Conservation (phyloP, 2,113 vertebrate species). For the Probosciger aterrimus region DNA sequence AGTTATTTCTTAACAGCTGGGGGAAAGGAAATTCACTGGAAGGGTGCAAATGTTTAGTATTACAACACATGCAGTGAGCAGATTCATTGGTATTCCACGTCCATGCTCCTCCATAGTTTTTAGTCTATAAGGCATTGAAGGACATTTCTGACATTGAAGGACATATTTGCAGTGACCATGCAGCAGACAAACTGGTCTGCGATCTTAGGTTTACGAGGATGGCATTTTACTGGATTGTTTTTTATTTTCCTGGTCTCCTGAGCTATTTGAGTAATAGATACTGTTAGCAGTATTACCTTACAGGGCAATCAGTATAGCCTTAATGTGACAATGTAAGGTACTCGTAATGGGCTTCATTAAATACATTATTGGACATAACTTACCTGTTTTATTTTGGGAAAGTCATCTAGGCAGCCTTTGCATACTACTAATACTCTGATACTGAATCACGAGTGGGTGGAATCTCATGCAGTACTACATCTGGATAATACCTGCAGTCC, state of each 20-base stretch:
- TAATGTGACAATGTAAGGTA: background rate
- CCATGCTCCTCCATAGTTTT: background rate
- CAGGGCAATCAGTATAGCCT: background rate
- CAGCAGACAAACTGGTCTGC: background rate
- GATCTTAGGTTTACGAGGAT: background rate
- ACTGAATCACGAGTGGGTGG: background rate
- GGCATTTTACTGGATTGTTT: background rate
- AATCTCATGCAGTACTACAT: background rate
- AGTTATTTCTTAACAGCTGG: background rate
- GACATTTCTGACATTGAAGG: background rate
- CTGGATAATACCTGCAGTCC: background rate
- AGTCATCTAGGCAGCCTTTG: background rate
- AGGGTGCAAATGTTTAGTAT: background rate
- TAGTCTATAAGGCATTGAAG: background rate
- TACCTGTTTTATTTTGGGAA: background rate
- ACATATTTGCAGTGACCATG: background rate
- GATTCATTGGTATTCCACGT: background rate
- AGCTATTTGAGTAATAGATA: background rate
- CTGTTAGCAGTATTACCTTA: background rate
- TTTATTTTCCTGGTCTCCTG: background rate
- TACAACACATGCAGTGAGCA: background rate
- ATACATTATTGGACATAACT: background rate
- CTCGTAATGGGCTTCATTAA: background rate
- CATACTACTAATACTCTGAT: background rate
- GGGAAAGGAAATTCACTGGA: background rate